These are phyloP conservation scores for Eristalinus aeneus DNA, from an alignment of 2,888 invertebrate species.

Conservation along the genomic window DNA sequence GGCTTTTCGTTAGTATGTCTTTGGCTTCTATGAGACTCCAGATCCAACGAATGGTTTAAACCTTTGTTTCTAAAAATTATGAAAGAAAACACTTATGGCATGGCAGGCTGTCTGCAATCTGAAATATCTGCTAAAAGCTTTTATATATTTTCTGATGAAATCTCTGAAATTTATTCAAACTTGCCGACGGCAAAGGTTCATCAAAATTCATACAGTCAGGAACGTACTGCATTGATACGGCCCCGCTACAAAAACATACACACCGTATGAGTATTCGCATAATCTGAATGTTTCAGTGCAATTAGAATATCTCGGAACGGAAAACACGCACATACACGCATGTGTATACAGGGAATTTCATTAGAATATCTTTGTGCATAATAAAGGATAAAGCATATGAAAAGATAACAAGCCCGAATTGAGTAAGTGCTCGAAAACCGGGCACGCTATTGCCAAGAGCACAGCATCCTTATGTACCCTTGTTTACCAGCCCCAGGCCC, in stretches of 20 bases:
- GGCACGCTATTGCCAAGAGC: background rate
- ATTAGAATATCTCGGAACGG: slow-evolving; percentile 1
- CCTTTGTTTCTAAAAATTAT: too few species aligned
- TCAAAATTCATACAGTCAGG: background rate
- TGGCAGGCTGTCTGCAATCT: too few species aligned
- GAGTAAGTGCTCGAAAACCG: slow-evolving; percentile 1
- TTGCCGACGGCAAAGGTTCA: background rate
- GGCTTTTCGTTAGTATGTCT: too few species aligned
- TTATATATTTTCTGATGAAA: background rate
- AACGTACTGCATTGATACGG: background rate
- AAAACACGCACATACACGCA: background rate
- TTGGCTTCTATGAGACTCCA: too few species aligned
- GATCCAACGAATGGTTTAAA: too few species aligned
- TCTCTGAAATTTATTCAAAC: background rate
- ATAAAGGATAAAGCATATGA: slow-evolving; percentile 23
- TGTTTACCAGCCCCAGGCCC: background rate
- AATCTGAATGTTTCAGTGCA: background rate
- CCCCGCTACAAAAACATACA: background rate
- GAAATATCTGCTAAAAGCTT: background rate
- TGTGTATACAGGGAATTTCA: slow-evolving; percentile 22
- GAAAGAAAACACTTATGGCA: background rate
- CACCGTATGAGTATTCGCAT: background rate
- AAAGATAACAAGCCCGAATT: slow-evolving; percentile 21
- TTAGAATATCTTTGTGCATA: slow-evolving; percentile 33
- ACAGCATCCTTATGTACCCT: background rate